Conservation (phyloP, 2,888 invertebrate genomes). For the Chaetogeoica ovagalla region DNA sequence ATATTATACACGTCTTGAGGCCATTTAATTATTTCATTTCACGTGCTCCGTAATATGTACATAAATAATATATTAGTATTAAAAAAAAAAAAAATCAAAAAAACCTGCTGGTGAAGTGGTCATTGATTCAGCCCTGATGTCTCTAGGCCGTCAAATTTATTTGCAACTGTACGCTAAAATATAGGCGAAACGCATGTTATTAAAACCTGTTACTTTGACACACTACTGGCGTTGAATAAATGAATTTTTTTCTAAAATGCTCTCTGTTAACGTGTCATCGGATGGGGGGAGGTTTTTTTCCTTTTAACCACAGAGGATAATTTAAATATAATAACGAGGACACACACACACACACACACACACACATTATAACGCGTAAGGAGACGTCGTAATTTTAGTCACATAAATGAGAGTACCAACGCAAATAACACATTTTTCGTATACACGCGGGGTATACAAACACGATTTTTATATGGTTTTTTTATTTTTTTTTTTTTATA, state of each 20-base stretch:
- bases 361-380: too few relatives aligned
- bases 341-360: too few relatives aligned
- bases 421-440: too few relatives aligned
- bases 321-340: neutral
- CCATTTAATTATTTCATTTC: neutral
- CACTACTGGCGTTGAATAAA: slow-evolving; percentile 3
- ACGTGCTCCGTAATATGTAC: neutral
- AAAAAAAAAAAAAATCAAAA: neutral
- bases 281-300: neutral
- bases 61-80: neutral
- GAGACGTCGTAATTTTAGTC: neutral
- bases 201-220: slow-evolving; percentile 27
- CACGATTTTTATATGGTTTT: neutral
- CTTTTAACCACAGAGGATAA: slow-evolving; percentile 6
- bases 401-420: neutral
- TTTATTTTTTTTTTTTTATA: neutral
- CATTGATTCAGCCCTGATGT: slow-evolving; percentile 40
- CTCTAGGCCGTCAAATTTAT: slow-evolving; percentile 48
- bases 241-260: slow-evolving; percentile 11
- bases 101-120: slow-evolving; percentile 32
- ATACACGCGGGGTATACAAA: neutral
- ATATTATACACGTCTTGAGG: neutral
- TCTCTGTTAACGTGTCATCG: neutral
- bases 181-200: slow-evolving; percentile 14
- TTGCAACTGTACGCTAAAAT: slow-evolving; percentile 24